phyloP scores from a whole-genome alignment of 2,888 invertebrate genomes.

The Epirrhoe alternata region DNA sequence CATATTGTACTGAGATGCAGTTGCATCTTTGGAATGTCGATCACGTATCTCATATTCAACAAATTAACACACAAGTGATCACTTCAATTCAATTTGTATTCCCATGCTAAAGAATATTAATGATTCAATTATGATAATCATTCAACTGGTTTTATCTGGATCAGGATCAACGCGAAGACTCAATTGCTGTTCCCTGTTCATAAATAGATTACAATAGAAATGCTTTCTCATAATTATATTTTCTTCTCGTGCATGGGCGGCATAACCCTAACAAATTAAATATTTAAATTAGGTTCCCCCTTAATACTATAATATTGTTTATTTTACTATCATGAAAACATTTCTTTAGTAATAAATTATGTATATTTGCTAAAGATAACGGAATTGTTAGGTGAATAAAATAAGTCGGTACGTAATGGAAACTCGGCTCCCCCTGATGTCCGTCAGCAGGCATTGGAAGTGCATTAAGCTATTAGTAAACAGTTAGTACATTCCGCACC shows the following conservation, averaged over 20 bases:
- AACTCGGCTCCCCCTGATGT: conserved; percentile 54
- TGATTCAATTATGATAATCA: conserved; percentile 48
- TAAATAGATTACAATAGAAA: conserved; percentile 62
- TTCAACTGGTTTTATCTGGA: conserved; percentile 52
- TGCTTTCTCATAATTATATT: conserved; percentile 21
- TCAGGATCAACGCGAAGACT: conserved; percentile 54
- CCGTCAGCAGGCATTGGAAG: conserved; percentile 64
- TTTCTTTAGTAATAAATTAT: too few species aligned
- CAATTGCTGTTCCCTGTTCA: conserved; percentile 55
- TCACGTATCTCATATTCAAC: conserved; percentile 40
- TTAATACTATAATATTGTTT: too few species aligned
- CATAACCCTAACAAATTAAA: conserved; percentile 34
- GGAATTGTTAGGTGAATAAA: conserved; percentile 19
- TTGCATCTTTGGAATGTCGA: conserved; percentile 40
- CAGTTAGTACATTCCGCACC: conserved; percentile 61
- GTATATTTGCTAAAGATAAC: not conserved
- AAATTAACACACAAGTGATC: conserved; percentile 35
- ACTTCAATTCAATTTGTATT: conserved; percentile 54
- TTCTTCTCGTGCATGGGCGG: conserved; percentile 20
- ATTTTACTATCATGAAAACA: too few species aligned
- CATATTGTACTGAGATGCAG: conserved; percentile 8
- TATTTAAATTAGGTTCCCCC: too few species aligned
- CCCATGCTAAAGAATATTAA: conserved; percentile 37
- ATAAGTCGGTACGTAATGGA: conserved; percentile 27
- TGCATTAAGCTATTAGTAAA: conserved; percentile 79